Conservation (phyloP, 2,888 invertebrate genomes). For the Volucella inanis region DNA sequence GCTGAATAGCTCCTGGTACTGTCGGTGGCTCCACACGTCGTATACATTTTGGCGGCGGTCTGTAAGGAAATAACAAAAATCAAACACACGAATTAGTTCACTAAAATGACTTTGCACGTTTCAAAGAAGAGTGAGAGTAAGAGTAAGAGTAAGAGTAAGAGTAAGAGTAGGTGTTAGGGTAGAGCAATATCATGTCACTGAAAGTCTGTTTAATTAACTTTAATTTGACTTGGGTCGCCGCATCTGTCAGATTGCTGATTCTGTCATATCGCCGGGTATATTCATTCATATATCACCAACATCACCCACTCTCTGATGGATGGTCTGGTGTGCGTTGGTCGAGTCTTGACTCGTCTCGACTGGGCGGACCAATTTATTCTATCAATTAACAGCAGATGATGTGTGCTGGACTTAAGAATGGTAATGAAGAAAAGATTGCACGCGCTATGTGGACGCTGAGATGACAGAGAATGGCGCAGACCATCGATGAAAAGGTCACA, state of each 20-base stretch:
- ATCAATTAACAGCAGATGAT: constrained; percentile 56
- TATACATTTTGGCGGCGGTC: constrained; percentile 87
- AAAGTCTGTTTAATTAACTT: constrained; percentile 25
- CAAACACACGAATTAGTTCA: constrained; percentile 38
- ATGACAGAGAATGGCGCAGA: constrained; percentile 33
- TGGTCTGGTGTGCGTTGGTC: constrained; percentile 13
- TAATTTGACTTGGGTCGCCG: background rate
- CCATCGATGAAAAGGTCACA: constrained; percentile 72
- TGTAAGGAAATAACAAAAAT: constrained; percentile 77
- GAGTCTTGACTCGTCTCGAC: constrained; percentile 11
- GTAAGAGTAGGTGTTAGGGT: background rate
- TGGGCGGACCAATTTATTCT: constrained; percentile 51
- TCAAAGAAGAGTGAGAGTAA: background rate
- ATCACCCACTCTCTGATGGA: constrained; percentile 59
- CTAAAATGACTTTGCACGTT: background rate
- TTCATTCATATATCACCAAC: constrained; percentile 30
- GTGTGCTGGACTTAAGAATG: constrained; percentile 15
- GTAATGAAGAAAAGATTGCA: constrained; percentile 34
- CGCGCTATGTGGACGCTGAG: background rate
- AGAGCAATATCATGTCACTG: background rate
- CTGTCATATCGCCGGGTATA: constrained; percentile 25
- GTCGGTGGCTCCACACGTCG: constrained; percentile 86
- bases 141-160: background rate
- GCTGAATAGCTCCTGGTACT: constrained; percentile 79
- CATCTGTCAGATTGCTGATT: constrained; percentile 32